Base-by-base conservation (phyloP, 2,797 vertebrate species). In the Limosa lapponica region DNA sequence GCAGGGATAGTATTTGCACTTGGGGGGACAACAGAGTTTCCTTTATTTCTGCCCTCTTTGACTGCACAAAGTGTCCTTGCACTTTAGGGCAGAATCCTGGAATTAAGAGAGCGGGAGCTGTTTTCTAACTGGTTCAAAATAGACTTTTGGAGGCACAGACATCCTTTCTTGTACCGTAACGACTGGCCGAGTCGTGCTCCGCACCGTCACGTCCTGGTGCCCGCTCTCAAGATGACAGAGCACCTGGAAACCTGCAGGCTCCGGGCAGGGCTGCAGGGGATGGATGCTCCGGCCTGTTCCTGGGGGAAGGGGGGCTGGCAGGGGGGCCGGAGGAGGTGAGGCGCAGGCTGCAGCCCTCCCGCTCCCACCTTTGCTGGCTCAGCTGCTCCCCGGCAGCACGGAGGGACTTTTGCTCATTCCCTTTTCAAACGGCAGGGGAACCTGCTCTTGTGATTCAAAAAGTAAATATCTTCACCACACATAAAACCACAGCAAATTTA, bases 1-100 rank as follows among this genome's bases (percentile, higher is more conserved):
- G 13, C 39, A 91, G 92, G 70, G 69, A 57, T 41, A 73, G 58
- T 16, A 39, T 92, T 97, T 97, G 97, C 93, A 95, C 89, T 87
- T 43, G 66, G 65, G 64, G 81, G 81, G 83, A 81, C 20, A 77
- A 34, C 0, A 3, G 44, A 44, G 70, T 24, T 44, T 83, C 80
- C 52, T 80, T 48, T 73, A 36, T 86, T 93, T 66, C 95, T 91
- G 64, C 77, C 62, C 88, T 83, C 73, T 83, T 86, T 61, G 73
- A 87, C 37, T 20, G 81, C 90, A 94, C 64, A 22, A 90, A 93
- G 86, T 23, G 55, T 95, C 75, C 92, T 74, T 77, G 52, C 48
- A 37, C 51, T n/a, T 92, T 64, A 18, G 88, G 58, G 79, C 95
- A 87, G 96, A 89, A 84, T 41, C 46, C 82, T 88, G 66, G 94